Conservation (phyloP, 2,888 invertebrate species). For the Limnephilus marmoratus region DNA sequence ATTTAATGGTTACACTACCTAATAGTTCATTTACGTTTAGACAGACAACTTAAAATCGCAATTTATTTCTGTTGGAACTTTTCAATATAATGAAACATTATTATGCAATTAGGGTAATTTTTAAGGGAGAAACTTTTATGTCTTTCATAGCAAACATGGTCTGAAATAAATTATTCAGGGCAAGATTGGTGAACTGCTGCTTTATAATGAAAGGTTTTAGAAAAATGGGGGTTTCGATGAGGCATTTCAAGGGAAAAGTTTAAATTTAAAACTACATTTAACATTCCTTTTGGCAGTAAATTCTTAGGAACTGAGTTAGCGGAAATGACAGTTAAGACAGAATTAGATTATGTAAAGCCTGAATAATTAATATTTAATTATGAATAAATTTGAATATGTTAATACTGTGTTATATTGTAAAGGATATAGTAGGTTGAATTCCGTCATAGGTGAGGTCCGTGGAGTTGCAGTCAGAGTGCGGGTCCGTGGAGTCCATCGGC, state of each 20-base stretch:
- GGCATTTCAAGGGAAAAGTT: slow-evolving; percentile 14
- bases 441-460: slow-evolving; percentile 94
- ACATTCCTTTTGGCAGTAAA: slow-evolving; percentile 45
- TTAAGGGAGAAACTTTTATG: slow-evolving; percentile 22
- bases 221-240: neutral
- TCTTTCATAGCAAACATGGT: slow-evolving; percentile 29
- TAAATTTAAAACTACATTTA: slow-evolving; percentile 22
- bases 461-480: slow-evolving; percentile 93
- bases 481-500: slow-evolving; percentile 89
- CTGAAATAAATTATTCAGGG: slow-evolving; percentile 58
- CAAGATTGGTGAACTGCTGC: slow-evolving; percentile 57
- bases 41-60: neutral
- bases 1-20: neutral
- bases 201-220: slow-evolving; percentile 39
- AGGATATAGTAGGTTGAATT: slow-evolving; percentile 97
- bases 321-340: neutral
- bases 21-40: neutral
- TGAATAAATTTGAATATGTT: slow-evolving; percentile 53
- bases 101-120: slow-evolving; percentile 56
- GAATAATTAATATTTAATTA: slow-evolving; percentile 1
- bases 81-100: slow-evolving; percentile 44
- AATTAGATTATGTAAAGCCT: neutral
- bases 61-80: slow-evolving; percentile 17
- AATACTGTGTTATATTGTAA: slow-evolving; percentile 79
- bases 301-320: neutral